phyloP scores from a whole-genome alignment of 2,888 invertebrate genomes.

The Orthosia gothica region DNA sequence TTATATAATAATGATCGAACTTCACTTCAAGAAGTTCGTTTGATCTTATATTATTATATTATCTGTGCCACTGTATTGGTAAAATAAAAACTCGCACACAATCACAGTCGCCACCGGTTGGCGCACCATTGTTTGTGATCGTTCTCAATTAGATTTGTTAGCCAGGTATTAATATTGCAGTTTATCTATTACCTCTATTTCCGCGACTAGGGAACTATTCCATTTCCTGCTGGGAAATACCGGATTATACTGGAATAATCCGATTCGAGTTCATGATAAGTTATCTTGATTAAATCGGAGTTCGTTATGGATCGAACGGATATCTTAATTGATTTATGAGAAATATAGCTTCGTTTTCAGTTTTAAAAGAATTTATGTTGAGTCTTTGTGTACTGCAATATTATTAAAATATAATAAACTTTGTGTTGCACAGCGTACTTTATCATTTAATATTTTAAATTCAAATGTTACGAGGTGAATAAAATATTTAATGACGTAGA shows the following conservation, averaged over 20 bases:
- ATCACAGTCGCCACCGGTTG: neutral
- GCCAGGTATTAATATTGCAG: conserved; percentile 29
- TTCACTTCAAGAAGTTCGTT: too few relatives aligned
- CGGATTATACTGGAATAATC: conserved; percentile 31
- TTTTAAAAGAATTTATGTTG: too few relatives aligned
- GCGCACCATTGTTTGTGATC: conserved; percentile 49
- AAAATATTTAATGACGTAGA: neutral
- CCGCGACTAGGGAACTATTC: conserved; percentile 41
- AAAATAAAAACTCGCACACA: conserved; percentile 33
- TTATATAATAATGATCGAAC: too few relatives aligned
- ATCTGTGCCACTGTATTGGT: neutral
- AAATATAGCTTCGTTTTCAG: neutral
- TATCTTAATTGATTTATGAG: conserved; percentile 17
- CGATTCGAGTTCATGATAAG: conserved; percentile 30
- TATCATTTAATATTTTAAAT: conserved; percentile 1
- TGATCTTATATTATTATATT: too few relatives aligned
- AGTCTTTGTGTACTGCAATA: neutral
- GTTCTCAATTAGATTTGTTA: conserved; percentile 53
- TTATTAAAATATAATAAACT: neutral
- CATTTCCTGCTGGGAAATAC: conserved; percentile 49
- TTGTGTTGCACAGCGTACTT: conserved; percentile 6
- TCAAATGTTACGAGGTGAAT: neutral
- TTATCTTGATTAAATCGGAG: conserved; percentile 37
- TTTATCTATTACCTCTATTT: conserved; percentile 44
- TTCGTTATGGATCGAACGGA: conserved; percentile 22